Evolutionary conservation across 2,797 vertebrate species (phyloP).

Genomic region (Cryptoprocta ferox): DNA sequence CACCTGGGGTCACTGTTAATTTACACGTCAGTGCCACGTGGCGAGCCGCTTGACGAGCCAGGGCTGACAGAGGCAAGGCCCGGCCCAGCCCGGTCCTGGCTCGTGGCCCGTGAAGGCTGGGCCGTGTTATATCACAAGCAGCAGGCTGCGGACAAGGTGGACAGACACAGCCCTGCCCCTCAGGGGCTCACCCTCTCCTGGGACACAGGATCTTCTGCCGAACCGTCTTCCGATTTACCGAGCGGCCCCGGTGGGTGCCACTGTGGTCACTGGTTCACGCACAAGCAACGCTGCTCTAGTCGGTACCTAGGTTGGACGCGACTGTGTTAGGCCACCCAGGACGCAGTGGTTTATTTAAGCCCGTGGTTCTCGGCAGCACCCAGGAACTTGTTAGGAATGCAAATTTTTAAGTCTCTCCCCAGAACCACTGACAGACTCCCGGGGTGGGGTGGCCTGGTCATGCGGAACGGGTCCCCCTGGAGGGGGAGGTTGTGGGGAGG

Average conservation of each 20-base stretch:
- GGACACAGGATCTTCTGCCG: neutral
- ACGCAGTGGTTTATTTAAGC: neutral
- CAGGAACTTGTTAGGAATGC: neutral
- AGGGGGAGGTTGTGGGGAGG: accelerated
- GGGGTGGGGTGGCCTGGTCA: accelerated
- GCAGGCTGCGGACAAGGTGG: neutral
- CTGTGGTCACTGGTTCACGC: neutral
- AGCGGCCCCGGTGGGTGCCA: accelerated
- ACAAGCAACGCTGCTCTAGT: neutral
- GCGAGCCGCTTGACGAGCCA: accelerated
- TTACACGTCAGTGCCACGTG: accelerated
- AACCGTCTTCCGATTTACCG: neutral
- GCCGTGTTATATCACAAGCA: accelerated
- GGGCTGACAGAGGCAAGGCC: neutral
- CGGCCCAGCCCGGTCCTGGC: neutral
- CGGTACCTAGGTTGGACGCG: neutral
- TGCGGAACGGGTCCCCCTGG: neutral
- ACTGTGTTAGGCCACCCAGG: neutral
- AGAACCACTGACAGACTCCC: neutral
- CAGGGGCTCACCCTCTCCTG: accelerated
- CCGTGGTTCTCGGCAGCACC: neutral
- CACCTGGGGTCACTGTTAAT: neutral
- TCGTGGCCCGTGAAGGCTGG: accelerated
- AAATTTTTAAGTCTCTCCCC: neutral
- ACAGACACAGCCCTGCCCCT: neutral